Percentiles rank a stretch among this genome's conserved stretches.
These are phyloP conservation scores for Trachymyrmex cornetzi DNA, from an alignment of 1,140 invertebrate genomes.

Conservation along the genomic window DNA sequence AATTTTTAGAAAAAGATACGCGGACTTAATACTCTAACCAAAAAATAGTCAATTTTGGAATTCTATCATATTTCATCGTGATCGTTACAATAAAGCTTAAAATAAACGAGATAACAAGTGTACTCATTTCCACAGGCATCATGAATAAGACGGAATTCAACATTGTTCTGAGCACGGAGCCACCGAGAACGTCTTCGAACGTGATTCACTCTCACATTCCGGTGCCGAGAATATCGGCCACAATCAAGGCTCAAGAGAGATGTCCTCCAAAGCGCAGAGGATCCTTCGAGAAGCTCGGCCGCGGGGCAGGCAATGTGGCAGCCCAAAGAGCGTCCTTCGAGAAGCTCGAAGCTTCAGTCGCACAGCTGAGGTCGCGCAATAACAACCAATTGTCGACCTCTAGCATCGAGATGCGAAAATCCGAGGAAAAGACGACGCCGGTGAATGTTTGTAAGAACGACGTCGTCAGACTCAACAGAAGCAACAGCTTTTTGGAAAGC, in stretches of 20 bases:
- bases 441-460: slow-evolving; percentile 42
- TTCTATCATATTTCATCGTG: neutral
- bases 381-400: slow-evolving; percentile 68
- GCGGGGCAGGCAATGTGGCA: slow-evolving; percentile 80
- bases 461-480: slow-evolving; percentile 74
- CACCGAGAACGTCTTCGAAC: slow-evolving; percentile 71
- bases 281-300: slow-evolving; percentile 77
- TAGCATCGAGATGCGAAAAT: slow-evolving; percentile 63
- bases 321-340: slow-evolving; percentile 84
- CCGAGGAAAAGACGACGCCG: slow-evolving; percentile 47
- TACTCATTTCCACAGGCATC: slow-evolving; percentile 54
- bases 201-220: slow-evolving; percentile 85
- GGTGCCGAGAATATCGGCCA: slow-evolving; percentile 79
- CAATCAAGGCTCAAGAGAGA: slow-evolving; percentile 76
- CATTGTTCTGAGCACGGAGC: slow-evolving; percentile 77
- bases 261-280: slow-evolving; percentile 75
- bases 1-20: neutral
- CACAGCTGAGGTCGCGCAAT: slow-evolving; percentile 58
- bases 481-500: slow-evolving; percentile 79
- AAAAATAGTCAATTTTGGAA: neutral
- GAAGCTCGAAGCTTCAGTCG: slow-evolving; percentile 79
- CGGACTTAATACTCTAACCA: neutral
- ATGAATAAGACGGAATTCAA: slow-evolving; percentile 84
- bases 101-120: slow-evolving; percentile 25
- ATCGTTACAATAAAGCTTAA: neutral